phyloP scores from a whole-genome alignment of 2,888 invertebrate species.

The Chaitophorus viminalis region DNA sequence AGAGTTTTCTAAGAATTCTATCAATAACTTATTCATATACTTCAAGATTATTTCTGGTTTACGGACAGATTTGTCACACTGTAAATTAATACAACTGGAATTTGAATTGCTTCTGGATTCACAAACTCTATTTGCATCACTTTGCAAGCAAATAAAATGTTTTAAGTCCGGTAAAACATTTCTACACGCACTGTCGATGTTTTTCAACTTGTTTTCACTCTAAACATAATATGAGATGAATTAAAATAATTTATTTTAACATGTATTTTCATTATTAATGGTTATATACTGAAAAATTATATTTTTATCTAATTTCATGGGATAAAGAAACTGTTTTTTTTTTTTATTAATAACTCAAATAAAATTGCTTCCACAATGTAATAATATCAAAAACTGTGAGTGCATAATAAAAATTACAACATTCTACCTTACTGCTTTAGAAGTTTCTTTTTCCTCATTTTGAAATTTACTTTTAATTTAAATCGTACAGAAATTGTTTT shows the following conservation, averaged over 20 bases:
- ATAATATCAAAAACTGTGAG: not conserved
- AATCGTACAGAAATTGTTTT: not conserved
- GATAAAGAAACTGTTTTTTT: too few species aligned
- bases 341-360: too few species aligned
- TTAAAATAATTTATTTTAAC: too few species aligned
- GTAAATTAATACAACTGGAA: slow-evolving; percentile 49
- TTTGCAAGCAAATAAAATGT: slow-evolving; percentile 62
- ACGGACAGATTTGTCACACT: slow-evolving; percentile 56
- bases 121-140: slow-evolving; percentile 59
- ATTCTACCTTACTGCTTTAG: not conserved
- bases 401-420: not conserved
- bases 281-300: too few species aligned
- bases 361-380: too few species aligned
- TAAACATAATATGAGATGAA: not conserved
- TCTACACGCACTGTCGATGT: slow-evolving; percentile 47
- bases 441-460: not conserved
- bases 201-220: slow-evolving; percentile 38
- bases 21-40: slow-evolving; percentile 8
- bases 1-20: not conserved
- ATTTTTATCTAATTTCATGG: too few species aligned
- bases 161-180: slow-evolving; percentile 47
- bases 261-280: too few species aligned
- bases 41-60: slow-evolving; percentile 54
- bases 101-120: slow-evolving; percentile 51
- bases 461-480: not conserved